phyloP scores from a whole-genome alignment of 2,113 vertebrate genomes.

The Nycticryphes semicollaris region DNA sequence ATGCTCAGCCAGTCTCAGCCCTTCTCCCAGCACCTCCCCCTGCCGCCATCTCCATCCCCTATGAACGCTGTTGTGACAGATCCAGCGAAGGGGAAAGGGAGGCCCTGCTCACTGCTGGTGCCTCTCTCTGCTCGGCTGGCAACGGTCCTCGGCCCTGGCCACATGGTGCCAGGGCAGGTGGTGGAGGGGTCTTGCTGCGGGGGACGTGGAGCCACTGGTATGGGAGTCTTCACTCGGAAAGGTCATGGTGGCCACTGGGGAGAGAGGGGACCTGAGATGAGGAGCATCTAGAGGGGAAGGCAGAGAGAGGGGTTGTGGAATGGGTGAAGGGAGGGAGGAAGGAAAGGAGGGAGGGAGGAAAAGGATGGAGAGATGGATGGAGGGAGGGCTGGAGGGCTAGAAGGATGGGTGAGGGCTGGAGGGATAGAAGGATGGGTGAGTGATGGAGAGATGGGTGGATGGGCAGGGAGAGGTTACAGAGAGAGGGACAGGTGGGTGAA shows the following conservation, averaged over 20 bases:
- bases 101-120: not conserved
- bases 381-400: no score
- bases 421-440: no score
- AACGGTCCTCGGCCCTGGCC: rapidly evolving
- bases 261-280: not conserved
- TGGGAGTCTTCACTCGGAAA: rapidly evolving
- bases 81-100: not conserved
- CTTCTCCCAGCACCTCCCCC: not conserved
- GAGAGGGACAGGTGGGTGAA: no score
- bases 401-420: not conserved
- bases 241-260: rapidly evolving
- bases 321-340: not conserved
- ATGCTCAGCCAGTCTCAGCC: not conserved
- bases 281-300: not conserved
- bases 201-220: rapidly evolving
- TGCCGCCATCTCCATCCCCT: rapidly evolving
- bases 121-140: not conserved
- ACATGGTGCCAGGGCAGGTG: not conserved
- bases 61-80: not conserved
- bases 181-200: rapidly evolving
- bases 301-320: not conserved
- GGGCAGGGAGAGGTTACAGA: no score
- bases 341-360: not conserved
- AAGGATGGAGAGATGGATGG: not conserved
- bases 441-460: not conserved